Evolutionary conservation across 2,888 invertebrate species (phyloP).

Genomic region (Dione juno): DNA sequence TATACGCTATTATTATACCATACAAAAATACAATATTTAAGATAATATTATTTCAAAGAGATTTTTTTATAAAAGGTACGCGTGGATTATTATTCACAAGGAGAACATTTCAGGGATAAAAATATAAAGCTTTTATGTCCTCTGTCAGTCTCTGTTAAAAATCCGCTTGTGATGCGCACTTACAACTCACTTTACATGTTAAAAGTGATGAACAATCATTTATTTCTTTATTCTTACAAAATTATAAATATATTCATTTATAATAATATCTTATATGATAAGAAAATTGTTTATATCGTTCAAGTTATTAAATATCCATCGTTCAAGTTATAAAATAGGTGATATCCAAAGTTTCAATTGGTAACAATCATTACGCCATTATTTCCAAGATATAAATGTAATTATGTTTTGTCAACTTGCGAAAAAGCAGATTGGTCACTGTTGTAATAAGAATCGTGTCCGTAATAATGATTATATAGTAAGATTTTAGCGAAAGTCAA

Average conservation of each 20-base stretch:
- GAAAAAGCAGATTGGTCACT: slow-evolving; percentile 16
- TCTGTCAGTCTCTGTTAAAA: slow-evolving; percentile 15
- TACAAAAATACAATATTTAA: slow-evolving; percentile 6
- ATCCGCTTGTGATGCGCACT: slow-evolving; percentile 4
- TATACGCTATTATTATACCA: too few relatives aligned
- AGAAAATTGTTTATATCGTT: neutral
- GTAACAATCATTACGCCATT: neutral
- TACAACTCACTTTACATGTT: slow-evolving; percentile 11
- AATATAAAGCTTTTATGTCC: slow-evolving; percentile 18
- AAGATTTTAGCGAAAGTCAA: slow-evolving; percentile 40
- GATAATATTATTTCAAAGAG: slow-evolving; percentile 2
- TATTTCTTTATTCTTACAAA: neutral
- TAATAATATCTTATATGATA: neutral
- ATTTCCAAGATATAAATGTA: neutral
- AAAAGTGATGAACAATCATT: neutral
- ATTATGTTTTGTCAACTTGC: slow-evolving; percentile 7
- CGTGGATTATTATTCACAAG: slow-evolving; percentile 6
- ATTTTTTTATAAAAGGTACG: neutral
- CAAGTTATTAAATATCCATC: neutral
- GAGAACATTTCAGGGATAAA: slow-evolving; percentile 3
- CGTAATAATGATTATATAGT: slow-evolving; percentile 33
- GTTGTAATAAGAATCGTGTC: slow-evolving; percentile 8
- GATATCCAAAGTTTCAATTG: neutral
- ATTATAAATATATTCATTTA: too few relatives aligned
- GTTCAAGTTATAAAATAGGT: neutral